Percentiles rank a stretch among this genome's conserved stretches.
Conservation (phyloP, 2,888 invertebrate species). For the Acanthosepion lycidas region DNA sequence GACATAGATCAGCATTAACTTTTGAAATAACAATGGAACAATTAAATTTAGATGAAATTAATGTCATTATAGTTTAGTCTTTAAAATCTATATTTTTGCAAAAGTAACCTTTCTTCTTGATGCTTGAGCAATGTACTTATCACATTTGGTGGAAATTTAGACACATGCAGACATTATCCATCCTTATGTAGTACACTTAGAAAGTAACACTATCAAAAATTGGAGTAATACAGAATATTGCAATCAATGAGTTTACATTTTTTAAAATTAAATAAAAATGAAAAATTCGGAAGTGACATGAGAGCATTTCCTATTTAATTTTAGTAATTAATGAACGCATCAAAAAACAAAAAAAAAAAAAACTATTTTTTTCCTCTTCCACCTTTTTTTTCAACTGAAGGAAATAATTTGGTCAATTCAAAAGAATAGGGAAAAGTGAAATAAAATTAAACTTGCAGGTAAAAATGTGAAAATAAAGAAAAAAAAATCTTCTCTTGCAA, state of each 20-base stretch:
- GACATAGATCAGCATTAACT: too few species aligned
- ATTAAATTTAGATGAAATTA: too few species aligned
- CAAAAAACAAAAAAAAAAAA: not conserved
- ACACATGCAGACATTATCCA: too few species aligned
- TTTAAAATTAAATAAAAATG: not conserved
- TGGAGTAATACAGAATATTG: not conserved
- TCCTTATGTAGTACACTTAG: too few species aligned
- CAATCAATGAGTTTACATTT: not conserved
- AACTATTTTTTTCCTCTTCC: not conserved
- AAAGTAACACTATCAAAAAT: not conserved
- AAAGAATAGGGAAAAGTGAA: not conserved
- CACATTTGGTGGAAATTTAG: too few species aligned
- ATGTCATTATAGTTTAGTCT: too few species aligned
- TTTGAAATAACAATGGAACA: too few species aligned
- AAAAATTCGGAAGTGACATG: not conserved
- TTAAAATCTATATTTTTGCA: too few species aligned
- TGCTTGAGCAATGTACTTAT: too few species aligned
- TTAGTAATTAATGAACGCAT: not conserved
- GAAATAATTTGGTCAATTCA: not conserved
- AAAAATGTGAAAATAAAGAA: not conserved
- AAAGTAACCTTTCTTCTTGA: too few species aligned
- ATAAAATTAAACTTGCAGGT: not conserved
- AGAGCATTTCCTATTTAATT: not conserved
- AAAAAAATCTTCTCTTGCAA: not conserved
- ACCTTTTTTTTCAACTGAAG: not conserved